Conservation (phyloP, 2,113 vertebrate species). For the Tichodroma muraria region DNA sequence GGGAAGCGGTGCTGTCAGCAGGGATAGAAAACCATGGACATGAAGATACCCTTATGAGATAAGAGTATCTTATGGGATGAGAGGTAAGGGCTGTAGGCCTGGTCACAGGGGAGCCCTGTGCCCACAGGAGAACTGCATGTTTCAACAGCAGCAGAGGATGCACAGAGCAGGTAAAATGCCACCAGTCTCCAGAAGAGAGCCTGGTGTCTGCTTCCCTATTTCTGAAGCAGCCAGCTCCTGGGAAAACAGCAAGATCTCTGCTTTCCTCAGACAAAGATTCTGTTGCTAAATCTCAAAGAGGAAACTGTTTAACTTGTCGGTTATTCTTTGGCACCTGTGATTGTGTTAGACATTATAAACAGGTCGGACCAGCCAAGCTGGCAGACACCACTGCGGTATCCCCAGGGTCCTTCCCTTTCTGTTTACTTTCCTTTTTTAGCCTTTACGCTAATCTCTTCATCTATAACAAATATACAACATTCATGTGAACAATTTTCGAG, state of each 20-base stretch:
- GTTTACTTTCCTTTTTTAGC: slow-evolving; percentile 8
- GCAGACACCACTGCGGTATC: neutral
- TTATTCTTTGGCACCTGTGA: slow-evolving; percentile 38
- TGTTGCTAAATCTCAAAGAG: neutral
- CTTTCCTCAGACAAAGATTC: neutral
- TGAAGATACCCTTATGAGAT: neutral
- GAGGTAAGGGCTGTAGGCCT: neutral
- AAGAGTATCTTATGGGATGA: too few relatives aligned
- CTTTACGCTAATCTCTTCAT: neutral
- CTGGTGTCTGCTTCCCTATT: neutral
- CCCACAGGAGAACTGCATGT: neutral
- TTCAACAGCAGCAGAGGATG: neutral
- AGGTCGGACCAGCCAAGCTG: slow-evolving; percentile 19
- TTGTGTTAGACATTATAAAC: slow-evolving; percentile 23
- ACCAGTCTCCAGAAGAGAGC: neutral
- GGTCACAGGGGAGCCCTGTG: neutral
- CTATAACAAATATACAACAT: neutral
- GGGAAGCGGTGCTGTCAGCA: neutral
- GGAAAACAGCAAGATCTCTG: neutral
- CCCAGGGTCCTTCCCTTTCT: slow-evolving; percentile 28
- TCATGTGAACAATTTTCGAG: neutral
- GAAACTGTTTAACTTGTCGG: slow-evolving; percentile 10
- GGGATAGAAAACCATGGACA: neutral
- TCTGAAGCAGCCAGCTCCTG: neutral
- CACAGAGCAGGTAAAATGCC: neutral